These are phyloP conservation scores for Astyanax mexicanus DNA, from an alignment of 2,797 vertebrate species.

Conservation along the genomic window DNA sequence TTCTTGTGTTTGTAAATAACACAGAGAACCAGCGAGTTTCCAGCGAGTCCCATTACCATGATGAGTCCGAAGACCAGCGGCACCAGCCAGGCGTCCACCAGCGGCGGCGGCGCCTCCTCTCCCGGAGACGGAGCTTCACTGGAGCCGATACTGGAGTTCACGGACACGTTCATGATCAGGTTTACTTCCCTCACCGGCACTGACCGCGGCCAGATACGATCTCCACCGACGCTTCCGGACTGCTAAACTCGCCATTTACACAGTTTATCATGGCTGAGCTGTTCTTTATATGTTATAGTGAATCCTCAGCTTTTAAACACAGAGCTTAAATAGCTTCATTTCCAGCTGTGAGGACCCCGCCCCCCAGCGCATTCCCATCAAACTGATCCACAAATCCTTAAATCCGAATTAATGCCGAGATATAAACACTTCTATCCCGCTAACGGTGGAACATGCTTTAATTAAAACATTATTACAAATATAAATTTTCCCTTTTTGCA, in stretches of 20 bases:
- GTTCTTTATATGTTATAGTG: neutral
- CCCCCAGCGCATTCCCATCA: no score
- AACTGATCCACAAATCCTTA: no score
- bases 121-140: constrained; percentile 60
- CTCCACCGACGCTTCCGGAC: neutral
- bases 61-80: constrained; percentile 75
- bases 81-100: constrained; percentile 78
- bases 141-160: constrained; percentile 50
- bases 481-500: no score
- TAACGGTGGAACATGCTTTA: no score
- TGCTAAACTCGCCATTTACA: neutral
- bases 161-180: constrained; percentile 1
- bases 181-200: neutral
- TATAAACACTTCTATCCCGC: no score
- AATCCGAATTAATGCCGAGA: no score
- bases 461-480: no score
- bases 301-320: neutral
- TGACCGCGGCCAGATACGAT: neutral
- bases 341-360: neutral
- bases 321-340: no score
- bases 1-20: constrained; percentile 77
- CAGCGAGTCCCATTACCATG: constrained; percentile 74
- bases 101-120: constrained; percentile 56
- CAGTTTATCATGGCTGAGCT: neutral
- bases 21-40: constrained; percentile 76